Evolutionary conservation across 2,797 vertebrate species (phyloP).

Genomic region (Harpagifer antarcticus): DNA sequence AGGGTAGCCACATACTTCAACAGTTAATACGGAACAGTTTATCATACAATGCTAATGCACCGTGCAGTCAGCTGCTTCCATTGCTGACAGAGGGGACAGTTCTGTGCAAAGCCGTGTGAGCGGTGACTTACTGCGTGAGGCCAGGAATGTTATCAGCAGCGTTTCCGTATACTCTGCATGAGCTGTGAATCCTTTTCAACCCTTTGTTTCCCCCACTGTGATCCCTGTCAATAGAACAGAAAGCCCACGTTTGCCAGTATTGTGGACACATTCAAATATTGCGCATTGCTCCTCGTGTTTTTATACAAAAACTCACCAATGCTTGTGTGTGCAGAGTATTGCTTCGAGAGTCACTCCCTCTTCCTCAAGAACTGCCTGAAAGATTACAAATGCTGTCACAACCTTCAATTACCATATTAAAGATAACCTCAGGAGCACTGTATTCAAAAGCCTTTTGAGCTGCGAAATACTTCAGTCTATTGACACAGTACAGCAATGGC

Average conservation of each 20-base stretch:
- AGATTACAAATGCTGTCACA: slow-evolving; percentile 33
- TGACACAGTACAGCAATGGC: background rate
- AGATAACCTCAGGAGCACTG: slow-evolving; percentile 12
- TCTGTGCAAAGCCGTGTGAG: slow-evolving; percentile 13
- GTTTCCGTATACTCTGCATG: slow-evolving; percentile 94
- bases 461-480: background rate
- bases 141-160: slow-evolving; percentile 93
- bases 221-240: slow-evolving; percentile 84
- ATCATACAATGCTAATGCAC: slow-evolving; percentile 26
- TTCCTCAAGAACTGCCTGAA: slow-evolving; percentile 89
- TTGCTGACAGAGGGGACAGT: slow-evolving; percentile 31
- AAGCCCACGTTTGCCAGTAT: background rate
- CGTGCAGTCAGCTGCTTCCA: slow-evolving; percentile 55
- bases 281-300: background rate
- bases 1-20: background rate
- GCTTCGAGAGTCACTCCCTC: slow-evolving; percentile 92
- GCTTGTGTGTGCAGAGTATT: slow-evolving; percentile 97
- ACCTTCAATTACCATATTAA: slow-evolving; percentile 5
- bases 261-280: background rate
- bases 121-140: slow-evolving; percentile 92
- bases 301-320: slow-evolving; percentile 88
- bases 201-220: slow-evolving; percentile 94
- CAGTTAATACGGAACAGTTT: slow-evolving; percentile 3
- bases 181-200: slow-evolving; percentile 86
- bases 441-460: background rate